Evolutionary conservation across 2,888 invertebrate genomes (phyloP), one percentile per base, ranked within the genome.

Genomic region (Habrosyne pyritoides): DNA sequence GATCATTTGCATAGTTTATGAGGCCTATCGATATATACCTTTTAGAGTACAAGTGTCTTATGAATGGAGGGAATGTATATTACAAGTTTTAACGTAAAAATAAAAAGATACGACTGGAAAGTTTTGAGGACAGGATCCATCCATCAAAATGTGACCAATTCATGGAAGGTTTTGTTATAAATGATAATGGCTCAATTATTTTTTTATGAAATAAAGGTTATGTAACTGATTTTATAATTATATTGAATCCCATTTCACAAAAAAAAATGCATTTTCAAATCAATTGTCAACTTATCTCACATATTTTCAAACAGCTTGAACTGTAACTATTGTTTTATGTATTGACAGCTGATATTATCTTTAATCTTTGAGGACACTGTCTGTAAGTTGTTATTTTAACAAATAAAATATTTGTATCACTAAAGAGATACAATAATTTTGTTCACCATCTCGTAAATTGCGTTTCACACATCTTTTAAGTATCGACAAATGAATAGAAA

Each of bases 1-100:
- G 56, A 69, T 68, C 52, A 65, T 65, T 64, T 67, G 63, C 60
- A 66, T 66, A 64, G 64, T 59, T 59, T 67, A 65, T 67, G 55
- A 30, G 56, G 57, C 52, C 53, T 52, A 53, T 53, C 53, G 51
- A 18, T 18, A 42, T 7, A 42, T 18, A 14, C n/a, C 36, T 36
- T 18, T 42, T 6, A n/a, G 7, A 42, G 42, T 8, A 24, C 24
- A 24, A 24, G 18, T 42, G 8, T 42, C 42, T 18, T 18, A 18
- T 42, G 18, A 14, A 14, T 5, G 8, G 14, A 42, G 42, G 42
- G 42, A 42, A 18, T 42, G 14, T 18, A 14, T 36, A 36, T 36
- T 12, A 30, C 12, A n/a, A 33, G n/a, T 33, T n/a, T 42, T 4
- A 21, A 28, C 6, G 30, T n/a, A 28, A 28, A 18, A 26, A n/a